phyloP scores from a whole-genome alignment of 2,797 vertebrate species.

The Triplophysa yarkandensis region DNA sequence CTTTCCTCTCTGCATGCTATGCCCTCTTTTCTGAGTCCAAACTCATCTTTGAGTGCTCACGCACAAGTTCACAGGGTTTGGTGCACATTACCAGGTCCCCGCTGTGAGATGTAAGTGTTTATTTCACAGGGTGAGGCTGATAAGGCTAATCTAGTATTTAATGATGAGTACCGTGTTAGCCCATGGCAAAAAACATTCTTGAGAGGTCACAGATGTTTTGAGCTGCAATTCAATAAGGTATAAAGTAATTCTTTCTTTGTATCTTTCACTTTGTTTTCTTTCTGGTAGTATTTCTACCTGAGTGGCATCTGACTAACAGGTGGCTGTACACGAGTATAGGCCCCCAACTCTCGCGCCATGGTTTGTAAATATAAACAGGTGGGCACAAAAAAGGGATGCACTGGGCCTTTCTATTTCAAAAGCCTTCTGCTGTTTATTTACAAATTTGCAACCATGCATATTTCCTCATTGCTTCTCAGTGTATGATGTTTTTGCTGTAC shows the following conservation, averaged over 20 bases:
- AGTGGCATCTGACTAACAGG: conserved; percentile 1
- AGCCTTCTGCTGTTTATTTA: neutral
- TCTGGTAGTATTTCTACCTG: conserved; percentile 18
- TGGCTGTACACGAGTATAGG: neutral
- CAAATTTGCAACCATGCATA: no score
- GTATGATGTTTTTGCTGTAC: no score
- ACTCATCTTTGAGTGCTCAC: conserved; percentile 16
- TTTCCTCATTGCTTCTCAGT: no score
- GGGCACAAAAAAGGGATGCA: neutral
- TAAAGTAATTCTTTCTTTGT: neutral
- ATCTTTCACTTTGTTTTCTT: conserved; percentile 22
- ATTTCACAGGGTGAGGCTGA: conserved; percentile 46
- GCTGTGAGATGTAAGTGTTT: conserved; percentile 39
- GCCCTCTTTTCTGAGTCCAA: conserved; percentile 25
- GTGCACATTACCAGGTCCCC: conserved; percentile 31
- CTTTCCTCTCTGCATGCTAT: neutral
- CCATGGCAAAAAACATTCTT: conserved; percentile 32
- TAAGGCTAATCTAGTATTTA: conserved; percentile 56
- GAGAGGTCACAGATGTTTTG: conserved; percentile 47
- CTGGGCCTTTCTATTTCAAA: neutral
- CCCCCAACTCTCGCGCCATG: no score
- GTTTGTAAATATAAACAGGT: conserved; percentile 9
- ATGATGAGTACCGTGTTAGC: conserved; percentile 50
- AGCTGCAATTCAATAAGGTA: conserved; percentile 22
- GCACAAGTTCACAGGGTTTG: conserved; percentile 35